Conservation (phyloP, 2,888 invertebrate genomes). For the Thelaira solivaga region DNA sequence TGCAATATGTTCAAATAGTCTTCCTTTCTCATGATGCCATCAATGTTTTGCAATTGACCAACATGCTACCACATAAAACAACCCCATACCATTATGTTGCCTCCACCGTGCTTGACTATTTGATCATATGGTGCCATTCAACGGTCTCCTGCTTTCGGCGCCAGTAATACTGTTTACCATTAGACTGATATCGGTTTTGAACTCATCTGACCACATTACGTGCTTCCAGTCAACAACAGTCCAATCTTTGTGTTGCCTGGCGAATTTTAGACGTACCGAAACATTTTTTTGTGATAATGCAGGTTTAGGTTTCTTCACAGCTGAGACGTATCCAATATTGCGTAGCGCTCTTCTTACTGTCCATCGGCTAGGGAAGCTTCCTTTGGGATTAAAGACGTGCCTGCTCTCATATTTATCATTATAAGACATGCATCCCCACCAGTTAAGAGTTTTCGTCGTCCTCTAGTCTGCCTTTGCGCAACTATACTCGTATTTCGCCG, state of each 20-base stretch:
- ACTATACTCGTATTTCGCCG: too few relatives aligned
- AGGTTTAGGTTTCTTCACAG: too few relatives aligned
- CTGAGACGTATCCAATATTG: too few relatives aligned
- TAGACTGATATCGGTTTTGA: too few relatives aligned
- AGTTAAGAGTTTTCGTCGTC: too few relatives aligned
- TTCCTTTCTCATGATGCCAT: neutral
- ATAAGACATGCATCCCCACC: too few relatives aligned
- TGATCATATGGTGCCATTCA: neutral
- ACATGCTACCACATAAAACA: neutral
- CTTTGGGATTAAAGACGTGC: neutral
- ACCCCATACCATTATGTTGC: too few relatives aligned
- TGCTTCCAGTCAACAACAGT: too few relatives aligned
- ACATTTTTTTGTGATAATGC: too few relatives aligned
- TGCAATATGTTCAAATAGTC: neutral
- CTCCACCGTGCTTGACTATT: neutral
- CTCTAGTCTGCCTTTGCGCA: neutral
- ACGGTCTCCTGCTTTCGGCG: neutral
- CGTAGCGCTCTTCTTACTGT: neutral
- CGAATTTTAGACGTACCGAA: too few relatives aligned
- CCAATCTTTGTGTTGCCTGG: too few relatives aligned
- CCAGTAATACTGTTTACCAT: neutral
- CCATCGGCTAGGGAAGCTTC: neutral
- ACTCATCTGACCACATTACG: neutral
- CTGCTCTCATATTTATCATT: too few relatives aligned
- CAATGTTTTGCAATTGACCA: neutral